Evolutionary conservation across 2,888 invertebrate genomes (phyloP).

Genomic region (Watsonalla binaria): DNA sequence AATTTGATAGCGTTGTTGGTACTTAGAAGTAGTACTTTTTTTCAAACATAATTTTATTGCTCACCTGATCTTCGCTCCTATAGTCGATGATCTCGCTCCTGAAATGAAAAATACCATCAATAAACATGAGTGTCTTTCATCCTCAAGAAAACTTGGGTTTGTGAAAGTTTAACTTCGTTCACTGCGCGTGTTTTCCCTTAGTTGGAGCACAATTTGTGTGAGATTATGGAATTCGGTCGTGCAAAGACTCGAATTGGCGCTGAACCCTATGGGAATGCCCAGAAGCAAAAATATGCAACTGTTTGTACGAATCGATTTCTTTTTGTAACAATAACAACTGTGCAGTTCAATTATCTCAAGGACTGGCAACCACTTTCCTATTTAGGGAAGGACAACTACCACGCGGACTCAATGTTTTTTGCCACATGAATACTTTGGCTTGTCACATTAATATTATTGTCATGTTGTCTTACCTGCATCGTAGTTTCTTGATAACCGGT

Average conservation of each 20-base stretch:
- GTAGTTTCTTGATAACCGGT: conserved; percentile 82
- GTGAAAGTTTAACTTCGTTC: conserved; percentile 27
- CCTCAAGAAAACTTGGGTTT: conserved; percentile 5
- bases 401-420: background rate
- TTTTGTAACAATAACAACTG: background rate
- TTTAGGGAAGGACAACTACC: background rate
- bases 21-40: too few species aligned
- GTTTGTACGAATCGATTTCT: background rate
- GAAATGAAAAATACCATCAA: conserved; percentile 31
- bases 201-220: conserved; percentile 22
- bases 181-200: conserved; percentile 25
- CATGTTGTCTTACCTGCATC: conserved; percentile 67
- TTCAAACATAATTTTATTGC: conserved; percentile 18
- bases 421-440: background rate
- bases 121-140: background rate
- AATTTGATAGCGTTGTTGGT: too few species aligned
- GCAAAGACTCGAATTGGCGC: conserved; percentile 8
- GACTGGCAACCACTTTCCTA: background rate
- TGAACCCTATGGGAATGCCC: conserved; percentile 1
- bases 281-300: background rate
- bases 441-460: background rate
- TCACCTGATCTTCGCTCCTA: conserved; percentile 61
- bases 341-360: background rate
- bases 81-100: conserved; percentile 70
- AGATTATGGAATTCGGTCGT: conserved; percentile 21